Evolutionary conservation across 53 echinoderm and acorn worm genomes (phyloP), one percentile per base, ranked within the genome.

Genomic region (Patiria pectinifera): DNA sequence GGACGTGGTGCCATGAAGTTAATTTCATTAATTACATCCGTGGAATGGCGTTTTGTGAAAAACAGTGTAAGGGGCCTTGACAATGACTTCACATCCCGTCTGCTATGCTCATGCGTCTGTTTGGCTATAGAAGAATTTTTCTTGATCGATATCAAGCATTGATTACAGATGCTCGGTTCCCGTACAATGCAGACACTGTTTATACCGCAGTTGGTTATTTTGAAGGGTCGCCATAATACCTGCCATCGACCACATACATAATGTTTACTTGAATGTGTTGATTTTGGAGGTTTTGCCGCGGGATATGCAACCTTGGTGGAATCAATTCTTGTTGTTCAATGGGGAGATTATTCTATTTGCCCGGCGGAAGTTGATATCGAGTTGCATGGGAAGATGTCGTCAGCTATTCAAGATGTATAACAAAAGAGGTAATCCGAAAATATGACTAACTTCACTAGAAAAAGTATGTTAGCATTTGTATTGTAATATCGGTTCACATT

Each of bases 61-160:
- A n/a, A 22, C 74, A 66, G 4, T 74, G 22, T 3, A 74, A 53
- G 5, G 8, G 8, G 11, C n/a, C 74, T 74, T 24, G 74, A 24
- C 18, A 23, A 23, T 4, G 24, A 22, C 24, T 66, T 18, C 74
- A 53, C 8, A 23, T n/a, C 74, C 74, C 47, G 43, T 45, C 45
- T 79, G 46, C 12, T 46, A 45, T 79, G 6, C 79, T 18, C 19
- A 45, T 47, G 45, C 79, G 48, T 16, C 19, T 79, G 11, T 45
- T 45, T n/a, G 11, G 25, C 21, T 45, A 79, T 48, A 46, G 11
- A 45, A 47, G 13, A 13, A 60, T 13, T 10, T 66, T 69, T 85
- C 60, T 19, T 53, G 45, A 69, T 85, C 85, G 60, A 85, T 85
- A 47, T 24, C 69, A 85, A 85, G n/a, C 66, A 85, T 85, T 45